phyloP scores from a whole-genome alignment of 1,140 invertebrate species.

The Neodiprion fabricii region DNA sequence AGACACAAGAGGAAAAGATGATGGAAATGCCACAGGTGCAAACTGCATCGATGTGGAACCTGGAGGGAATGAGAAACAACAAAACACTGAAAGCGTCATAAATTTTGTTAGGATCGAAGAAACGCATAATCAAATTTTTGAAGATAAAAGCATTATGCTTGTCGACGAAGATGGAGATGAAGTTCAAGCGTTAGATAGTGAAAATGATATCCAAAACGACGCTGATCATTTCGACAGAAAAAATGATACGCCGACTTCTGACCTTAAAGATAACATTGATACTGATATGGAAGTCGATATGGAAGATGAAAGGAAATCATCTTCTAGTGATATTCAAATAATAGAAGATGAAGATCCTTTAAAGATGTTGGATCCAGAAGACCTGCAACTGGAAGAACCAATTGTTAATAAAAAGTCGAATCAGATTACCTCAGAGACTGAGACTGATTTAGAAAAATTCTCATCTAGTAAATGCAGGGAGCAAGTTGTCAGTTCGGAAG shows the following conservation, averaged over 20 bases:
- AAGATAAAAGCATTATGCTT: neutral
- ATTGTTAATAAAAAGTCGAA: conserved; percentile 12
- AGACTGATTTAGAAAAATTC: conserved; percentile 24
- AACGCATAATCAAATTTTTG: conserved; percentile 11
- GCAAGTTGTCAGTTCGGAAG: conserved; percentile 26
- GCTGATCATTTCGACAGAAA: conserved; percentile 25
- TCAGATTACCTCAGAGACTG: neutral
- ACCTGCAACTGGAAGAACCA: conserved; percentile 32
- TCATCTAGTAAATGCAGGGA: conserved; percentile 11
- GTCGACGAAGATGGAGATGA: neutral
- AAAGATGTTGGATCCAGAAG: conserved; percentile 39
- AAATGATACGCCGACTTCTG: conserved; percentile 36
- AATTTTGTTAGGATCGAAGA: conserved; percentile 56
- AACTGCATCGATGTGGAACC: conserved; percentile 45
- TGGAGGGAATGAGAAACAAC: conserved; percentile 55
- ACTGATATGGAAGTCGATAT: conserved; percentile 40
- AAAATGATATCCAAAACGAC: neutral
- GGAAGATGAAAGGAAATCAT: conserved; percentile 51
- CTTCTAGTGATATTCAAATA: conserved; percentile 49
- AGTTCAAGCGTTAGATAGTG: neutral
- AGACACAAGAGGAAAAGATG: conserved; percentile 12
- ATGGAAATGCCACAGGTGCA: conserved; percentile 37
- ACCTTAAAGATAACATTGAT: conserved; percentile 24
- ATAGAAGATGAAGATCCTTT: conserved; percentile 52
- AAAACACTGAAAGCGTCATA: conserved; percentile 52